Conservation (phyloP, 2,113 vertebrate species). For the Urocolius indicus region DNA sequence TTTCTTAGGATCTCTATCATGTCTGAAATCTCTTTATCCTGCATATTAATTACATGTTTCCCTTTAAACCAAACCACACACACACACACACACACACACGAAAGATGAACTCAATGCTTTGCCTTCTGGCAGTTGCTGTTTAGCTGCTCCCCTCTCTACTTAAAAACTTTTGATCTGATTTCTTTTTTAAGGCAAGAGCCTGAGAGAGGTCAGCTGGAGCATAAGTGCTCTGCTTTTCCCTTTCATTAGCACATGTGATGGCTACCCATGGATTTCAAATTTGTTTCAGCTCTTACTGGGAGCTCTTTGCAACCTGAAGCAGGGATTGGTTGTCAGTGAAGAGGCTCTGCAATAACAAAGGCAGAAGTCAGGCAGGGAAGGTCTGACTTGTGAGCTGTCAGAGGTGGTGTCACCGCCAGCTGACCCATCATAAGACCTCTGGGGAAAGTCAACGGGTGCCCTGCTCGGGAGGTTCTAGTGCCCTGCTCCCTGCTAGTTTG, state of each 20-base stretch:
- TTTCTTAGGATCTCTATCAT: conserved; percentile 28
- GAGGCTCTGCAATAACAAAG: conserved; percentile 69
- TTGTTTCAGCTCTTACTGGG: conserved; percentile 39
- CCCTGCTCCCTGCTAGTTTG: conserved; percentile 68
- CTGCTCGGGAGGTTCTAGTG: conserved; percentile 74
- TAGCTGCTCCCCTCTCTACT: neutral
- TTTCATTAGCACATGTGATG: conserved; percentile 70
- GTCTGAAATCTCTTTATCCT: conserved; percentile 38
- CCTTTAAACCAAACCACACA: neutral
- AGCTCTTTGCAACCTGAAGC: conserved; percentile 59
- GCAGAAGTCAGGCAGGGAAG: conserved; percentile 83
- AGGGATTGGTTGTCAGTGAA: conserved; percentile 62
- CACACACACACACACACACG: no score
- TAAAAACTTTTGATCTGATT: neutral
- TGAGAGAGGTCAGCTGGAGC: conserved; percentile 76
- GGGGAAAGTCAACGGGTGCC: conserved; percentile 70
- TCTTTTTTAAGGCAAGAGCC: neutral
- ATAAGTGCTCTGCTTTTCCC: conserved; percentile 67
- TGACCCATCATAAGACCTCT: conserved; percentile 89
- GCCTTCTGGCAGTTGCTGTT: conserved; percentile 53
- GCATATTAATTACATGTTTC: neutral
- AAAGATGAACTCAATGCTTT: neutral
- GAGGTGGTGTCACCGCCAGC: conserved; percentile 89
- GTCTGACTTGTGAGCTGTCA: conserved; percentile 85
- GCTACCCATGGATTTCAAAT: conserved; percentile 47